These are phyloP conservation scores for Drosophila aff. DNA, from an alignment of 1,140 invertebrate genomes.

Conservation along the genomic window DNA sequence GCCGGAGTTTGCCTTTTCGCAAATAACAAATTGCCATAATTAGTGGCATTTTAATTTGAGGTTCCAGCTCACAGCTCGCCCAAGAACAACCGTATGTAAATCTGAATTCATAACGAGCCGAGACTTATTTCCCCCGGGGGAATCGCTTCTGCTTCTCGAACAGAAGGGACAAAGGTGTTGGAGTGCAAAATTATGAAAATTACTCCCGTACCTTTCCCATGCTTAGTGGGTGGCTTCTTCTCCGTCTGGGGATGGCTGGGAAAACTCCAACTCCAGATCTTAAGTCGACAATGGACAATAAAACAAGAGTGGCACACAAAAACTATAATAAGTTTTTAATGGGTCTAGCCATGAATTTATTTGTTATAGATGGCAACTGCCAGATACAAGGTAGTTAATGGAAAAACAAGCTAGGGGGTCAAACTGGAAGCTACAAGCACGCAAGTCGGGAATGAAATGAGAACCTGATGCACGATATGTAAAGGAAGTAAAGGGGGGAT, in stretches of 20 bases:
- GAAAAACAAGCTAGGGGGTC: conserved; percentile 19
- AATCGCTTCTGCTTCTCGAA: conserved; percentile 22
- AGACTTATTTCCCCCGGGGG: conserved; percentile 25
- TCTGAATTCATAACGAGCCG: conserved; percentile 25
- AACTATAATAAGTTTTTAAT: conserved; percentile 64
- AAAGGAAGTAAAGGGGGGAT: neutral
- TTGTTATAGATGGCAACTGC: conserved; percentile 56
- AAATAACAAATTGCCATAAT: conserved; percentile 76
- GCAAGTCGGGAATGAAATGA: conserved; percentile 4
- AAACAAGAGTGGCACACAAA: conserved; percentile 60
- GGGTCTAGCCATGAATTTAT: conserved; percentile 61
- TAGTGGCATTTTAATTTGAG: conserved; percentile 61
- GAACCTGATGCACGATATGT: conserved; percentile 14
- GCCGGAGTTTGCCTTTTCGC: conserved; percentile 46
- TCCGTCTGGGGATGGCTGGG: conserved; percentile 38
- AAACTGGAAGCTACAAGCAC: conserved; percentile 24
- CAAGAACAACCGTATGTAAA: conserved; percentile 44
- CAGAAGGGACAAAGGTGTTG: conserved; percentile 53
- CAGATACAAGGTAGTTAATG: conserved; percentile 44
- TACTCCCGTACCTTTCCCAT: conserved; percentile 52
- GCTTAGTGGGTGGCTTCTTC: conserved; percentile 66
- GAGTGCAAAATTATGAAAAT: conserved; percentile 68
- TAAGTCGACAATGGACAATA: conserved; percentile 66
- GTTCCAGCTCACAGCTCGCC: conserved; percentile 24
- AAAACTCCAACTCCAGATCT: conserved; percentile 26